Conservation (phyloP, 2,888 invertebrate genomes). For the Melieria omissa region DNA sequence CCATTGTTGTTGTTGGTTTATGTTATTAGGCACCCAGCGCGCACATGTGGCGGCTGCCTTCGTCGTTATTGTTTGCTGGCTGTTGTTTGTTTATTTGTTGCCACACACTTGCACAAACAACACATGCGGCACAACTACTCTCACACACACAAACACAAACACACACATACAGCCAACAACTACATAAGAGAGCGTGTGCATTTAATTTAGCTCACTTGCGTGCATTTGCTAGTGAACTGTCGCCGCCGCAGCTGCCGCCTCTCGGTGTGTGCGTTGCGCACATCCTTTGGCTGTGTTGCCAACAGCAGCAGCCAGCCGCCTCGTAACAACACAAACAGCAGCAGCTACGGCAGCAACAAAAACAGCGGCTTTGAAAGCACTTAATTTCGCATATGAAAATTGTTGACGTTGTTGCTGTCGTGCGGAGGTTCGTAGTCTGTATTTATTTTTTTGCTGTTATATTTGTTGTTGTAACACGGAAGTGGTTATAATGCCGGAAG, state of each 20-base stretch:
- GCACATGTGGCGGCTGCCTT: not conserved
- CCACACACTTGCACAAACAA: not conserved
- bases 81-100: not conserved
- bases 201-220: too few relatives aligned
- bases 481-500: conserved; percentile 12
- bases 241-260: too few relatives aligned
- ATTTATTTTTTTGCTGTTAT: not conserved
- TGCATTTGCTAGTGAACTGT: too few relatives aligned
- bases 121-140: too few relatives aligned
- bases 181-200: too few relatives aligned
- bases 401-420: conserved; percentile 10
- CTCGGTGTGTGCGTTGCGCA: too few relatives aligned
- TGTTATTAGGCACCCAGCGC: not conserved
- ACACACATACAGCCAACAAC: too few relatives aligned
- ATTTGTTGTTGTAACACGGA: conserved; percentile 17
- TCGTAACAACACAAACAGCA: not conserved
- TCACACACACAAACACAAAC: too few relatives aligned
- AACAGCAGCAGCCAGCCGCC: not conserved
- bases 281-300: too few relatives aligned
- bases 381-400: not conserved
- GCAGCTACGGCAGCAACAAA: conserved; percentile 9
- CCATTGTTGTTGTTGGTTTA: not conserved
- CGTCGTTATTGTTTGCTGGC: not conserved
- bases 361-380: not conserved
- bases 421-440: not conserved